A percentile compares a stretch with the other conserved stretches of the same genome.
Conservation (phyloP, 2,113 vertebrate species). For the Ginglymostoma cirratum region DNA sequence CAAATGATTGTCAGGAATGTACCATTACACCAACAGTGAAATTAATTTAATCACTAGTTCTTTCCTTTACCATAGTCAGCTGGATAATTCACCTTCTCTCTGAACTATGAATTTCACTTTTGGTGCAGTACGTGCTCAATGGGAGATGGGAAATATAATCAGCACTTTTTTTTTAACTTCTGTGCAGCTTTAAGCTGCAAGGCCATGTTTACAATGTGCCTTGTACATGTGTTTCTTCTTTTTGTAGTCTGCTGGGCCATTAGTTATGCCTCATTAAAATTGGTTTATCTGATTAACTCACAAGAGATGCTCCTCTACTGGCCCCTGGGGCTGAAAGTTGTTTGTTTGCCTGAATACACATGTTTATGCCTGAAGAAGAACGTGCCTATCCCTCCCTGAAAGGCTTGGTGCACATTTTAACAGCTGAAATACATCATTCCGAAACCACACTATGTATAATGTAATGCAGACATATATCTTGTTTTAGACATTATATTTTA, state of each 20-base stretch:
- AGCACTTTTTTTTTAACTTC: background rate
- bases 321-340: background rate
- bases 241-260: slow-evolving; percentile 8
- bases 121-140: too few species aligned
- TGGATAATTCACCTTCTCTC: background rate
- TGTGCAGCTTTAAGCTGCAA: background rate
- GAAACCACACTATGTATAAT: background rate
- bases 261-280: slow-evolving; percentile 23
- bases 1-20: background rate
- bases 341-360: background rate
- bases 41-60: background rate
- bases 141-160: background rate
- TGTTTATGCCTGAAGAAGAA: background rate
- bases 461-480: background rate
- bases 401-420: background rate
- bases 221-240: background rate
- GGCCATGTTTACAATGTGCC: background rate
- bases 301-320: slow-evolving; percentile 14
- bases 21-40: background rate
- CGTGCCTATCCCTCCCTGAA: background rate
- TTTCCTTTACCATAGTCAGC: background rate
- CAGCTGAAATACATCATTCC: background rate
- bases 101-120: background rate
- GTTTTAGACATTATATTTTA: background rate
- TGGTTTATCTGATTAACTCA: slow-evolving; percentile 27